Conservation (phyloP, 2,888 invertebrate species). For the Candidula unifasciata region DNA sequence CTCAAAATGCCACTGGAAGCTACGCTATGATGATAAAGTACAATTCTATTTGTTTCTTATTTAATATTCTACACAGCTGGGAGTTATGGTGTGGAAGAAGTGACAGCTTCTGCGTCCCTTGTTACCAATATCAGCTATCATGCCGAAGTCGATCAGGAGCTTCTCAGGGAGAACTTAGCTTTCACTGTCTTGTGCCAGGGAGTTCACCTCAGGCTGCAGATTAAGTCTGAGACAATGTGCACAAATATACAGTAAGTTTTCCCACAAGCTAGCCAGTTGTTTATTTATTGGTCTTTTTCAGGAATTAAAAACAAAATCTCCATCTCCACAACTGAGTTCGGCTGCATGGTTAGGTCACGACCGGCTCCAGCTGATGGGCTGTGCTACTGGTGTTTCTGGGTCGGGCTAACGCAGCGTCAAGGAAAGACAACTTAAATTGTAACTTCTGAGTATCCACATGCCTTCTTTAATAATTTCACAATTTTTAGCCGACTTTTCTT, state of each 20-base stretch:
- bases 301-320: background rate
- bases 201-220: conserved; percentile 29
- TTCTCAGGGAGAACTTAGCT: conserved; percentile 16
- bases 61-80: background rate
- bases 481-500: too few relatives aligned
- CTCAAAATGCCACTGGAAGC: too few relatives aligned
- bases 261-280: background rate
- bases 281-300: background rate
- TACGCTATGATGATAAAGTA: too few relatives aligned
- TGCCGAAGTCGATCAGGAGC: background rate
- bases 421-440: too few relatives aligned
- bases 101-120: background rate
- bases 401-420: too few relatives aligned
- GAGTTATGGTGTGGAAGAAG: background rate
- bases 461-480: too few relatives aligned
- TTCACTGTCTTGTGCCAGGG: conserved; percentile 39
- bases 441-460: too few relatives aligned
- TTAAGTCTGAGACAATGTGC: conserved; percentile 1
- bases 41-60: too few relatives aligned
- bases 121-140: conserved; percentile 31
- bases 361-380: too few relatives aligned
- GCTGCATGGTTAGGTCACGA: too few relatives aligned
- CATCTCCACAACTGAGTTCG: too few relatives aligned
- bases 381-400: too few relatives aligned
- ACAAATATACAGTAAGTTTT: conserved; percentile 28